Percentiles rank a stretch among this genome's conserved stretches.
These are phyloP conservation scores for Thalassophryne amazonica DNA, from an alignment of 2,797 vertebrate species.

Conservation along the genomic window DNA sequence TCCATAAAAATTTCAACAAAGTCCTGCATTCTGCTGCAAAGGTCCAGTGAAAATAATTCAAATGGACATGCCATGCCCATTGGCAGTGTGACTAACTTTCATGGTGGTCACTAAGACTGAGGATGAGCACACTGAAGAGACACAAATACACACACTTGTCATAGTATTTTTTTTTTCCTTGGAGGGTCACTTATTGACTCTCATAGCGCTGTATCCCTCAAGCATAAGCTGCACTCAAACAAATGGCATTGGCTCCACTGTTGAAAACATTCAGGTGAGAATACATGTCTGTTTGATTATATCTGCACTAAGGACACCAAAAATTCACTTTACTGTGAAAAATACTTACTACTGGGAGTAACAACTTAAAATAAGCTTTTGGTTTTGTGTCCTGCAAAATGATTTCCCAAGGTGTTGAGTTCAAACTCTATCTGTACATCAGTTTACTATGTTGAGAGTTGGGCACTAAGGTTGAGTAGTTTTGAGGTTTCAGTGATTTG, in stretches of 20 bases:
- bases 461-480: no score
- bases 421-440: no score
- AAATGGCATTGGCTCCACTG: background rate
- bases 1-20: conserved; percentile 79
- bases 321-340: background rate
- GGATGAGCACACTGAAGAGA: background rate
- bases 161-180: background rate
- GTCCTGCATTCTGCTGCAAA: conserved; percentile 61
- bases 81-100: conserved; percentile 34
- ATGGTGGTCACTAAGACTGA: conserved; percentile 22
- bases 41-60: conserved; percentile 66
- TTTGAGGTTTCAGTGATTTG: no score
- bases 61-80: conserved; percentile 46
- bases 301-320: background rate
- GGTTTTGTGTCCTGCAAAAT: no score
- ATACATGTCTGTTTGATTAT: background rate
- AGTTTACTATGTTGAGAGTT: no score
- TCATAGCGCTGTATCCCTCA: background rate
- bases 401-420: no score
- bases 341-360: no score
- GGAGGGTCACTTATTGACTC: background rate
- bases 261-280: background rate
- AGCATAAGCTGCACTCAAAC: background rate
- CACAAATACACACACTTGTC: background rate
- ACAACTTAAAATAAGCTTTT: no score